Conservation (phyloP, 2,113 vertebrate genomes). For the Limanda limanda region DNA sequence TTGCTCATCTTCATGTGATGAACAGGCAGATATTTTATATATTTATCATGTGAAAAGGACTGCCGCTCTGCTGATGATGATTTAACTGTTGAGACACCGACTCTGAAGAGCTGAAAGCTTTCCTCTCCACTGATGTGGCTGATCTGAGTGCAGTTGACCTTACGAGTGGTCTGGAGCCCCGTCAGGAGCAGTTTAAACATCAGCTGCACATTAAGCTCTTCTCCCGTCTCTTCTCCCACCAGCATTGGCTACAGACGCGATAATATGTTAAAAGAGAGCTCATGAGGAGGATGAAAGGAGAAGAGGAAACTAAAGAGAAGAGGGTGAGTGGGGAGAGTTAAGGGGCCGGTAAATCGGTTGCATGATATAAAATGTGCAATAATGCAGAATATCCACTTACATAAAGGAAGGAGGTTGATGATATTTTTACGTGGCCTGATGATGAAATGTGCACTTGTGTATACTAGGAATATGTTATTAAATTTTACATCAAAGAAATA, state of each 20-base stretch:
- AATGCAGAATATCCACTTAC: neutral
- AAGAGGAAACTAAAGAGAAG: neutral
- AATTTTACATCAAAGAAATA: conserved; percentile 4
- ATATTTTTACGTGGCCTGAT: neutral
- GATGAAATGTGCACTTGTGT: neutral
- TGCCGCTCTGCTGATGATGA: neutral
- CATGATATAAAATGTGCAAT: neutral
- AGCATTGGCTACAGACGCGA: neutral
- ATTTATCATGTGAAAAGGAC: no score
- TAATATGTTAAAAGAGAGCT: conserved; percentile 7
- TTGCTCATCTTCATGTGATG: no score
- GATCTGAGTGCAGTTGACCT: conserved; percentile 5
- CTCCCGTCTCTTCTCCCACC: neutral
- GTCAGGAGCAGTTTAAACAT: neutral
- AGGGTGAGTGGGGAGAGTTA: neutral
- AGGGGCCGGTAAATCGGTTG: neutral
- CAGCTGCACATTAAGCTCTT: neutral
- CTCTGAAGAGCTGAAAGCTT: neutral
- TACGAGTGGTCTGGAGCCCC: neutral
- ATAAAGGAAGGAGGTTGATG: neutral
- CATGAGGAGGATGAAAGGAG: neutral
- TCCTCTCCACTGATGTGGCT: neutral
- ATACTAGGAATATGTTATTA: no score
- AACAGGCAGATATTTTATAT: no score
- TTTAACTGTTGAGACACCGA: neutral